Evolutionary conservation across 2,888 invertebrate genomes (phyloP), one percentile per base, ranked within the genome.

Genomic region (Mesopsocus fuscifrons): DNA sequence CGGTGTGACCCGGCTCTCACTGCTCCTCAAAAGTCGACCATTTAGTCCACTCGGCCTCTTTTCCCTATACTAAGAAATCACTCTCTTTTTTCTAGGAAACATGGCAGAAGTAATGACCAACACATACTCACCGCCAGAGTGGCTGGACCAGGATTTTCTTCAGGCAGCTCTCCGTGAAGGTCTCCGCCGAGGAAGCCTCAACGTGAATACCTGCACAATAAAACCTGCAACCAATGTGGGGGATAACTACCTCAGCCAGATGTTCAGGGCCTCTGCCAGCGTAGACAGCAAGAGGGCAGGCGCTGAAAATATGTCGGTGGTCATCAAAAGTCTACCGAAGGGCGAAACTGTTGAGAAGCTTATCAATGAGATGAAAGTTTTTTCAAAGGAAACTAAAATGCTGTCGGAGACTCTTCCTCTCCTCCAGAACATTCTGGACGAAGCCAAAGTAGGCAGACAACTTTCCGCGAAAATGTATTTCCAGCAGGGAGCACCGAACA

Each of bases 341-440:
- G 38, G 38, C n/a, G 38, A 38, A 20, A 20, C n/a, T n/a, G 21
- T 20, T 17, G 38, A 38, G 18, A n/a, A 38, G 5, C 20, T 38
- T 21, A 20, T 38, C 4, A 13, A 18, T 11, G 38, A 38, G 11
- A 13, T 16, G 13, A 20, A 38, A 4, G n/a, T 38, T 3, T 38
- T 38, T 20, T n/a, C 15, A 15, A 38, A 38, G 20, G 38, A 38
- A 38, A 21, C 17, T 3, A 38, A 38, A 38, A 38, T 38, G 38
- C 20, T 38, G 17, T 38, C 38, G 38, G 38, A 5, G 11, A 17
- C 21, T 38, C 20, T 38, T 5, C 38, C 38, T 6, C 13, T 20
- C 15, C 6, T 38, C n/a, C n/a, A 38, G 9, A 38, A 20, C 15
- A 20, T 6, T 6, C 11, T 38, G 16, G 4, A 5, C 5, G 20